Percentiles rank a stretch among this genome's conserved stretches.
Conservation (phyloP, 2,113 vertebrate species). For the Malurus alboscapulatus region DNA sequence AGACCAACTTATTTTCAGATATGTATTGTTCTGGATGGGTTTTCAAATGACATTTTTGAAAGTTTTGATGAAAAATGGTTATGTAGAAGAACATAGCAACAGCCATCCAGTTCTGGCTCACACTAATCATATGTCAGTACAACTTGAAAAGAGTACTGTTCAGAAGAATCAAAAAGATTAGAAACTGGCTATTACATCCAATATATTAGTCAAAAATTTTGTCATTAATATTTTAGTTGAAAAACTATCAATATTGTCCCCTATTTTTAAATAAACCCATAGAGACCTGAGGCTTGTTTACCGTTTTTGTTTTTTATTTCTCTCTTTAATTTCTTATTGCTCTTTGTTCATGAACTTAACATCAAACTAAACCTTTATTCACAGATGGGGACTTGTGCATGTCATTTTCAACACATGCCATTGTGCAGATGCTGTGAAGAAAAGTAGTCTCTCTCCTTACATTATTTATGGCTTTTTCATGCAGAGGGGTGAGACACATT, state of each 20-base stretch:
- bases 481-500: conserved; percentile 37
- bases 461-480: conserved; percentile 56
- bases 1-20: background rate
- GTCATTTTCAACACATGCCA: conserved; percentile 2
- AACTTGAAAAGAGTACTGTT: background rate
- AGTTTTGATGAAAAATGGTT: background rate
- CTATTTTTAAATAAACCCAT: background rate
- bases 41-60: background rate
- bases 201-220: background rate
- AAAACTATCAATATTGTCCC: background rate
- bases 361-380: background rate
- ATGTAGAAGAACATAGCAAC: background rate
- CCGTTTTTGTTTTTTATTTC: background rate
- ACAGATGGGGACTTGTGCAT: background rate
- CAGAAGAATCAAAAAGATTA: background rate
- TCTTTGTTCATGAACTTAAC: background rate
- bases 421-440: conserved; percentile 14
- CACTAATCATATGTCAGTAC: background rate
- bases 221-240: background rate
- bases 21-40: background rate
- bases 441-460: background rate
- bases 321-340: background rate
- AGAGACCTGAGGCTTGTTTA: background rate
- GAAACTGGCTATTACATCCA: background rate
- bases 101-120: background rate